Evolutionary conservation across 2,797 vertebrate genomes (phyloP).

Genomic region (Vultur gryphus): DNA sequence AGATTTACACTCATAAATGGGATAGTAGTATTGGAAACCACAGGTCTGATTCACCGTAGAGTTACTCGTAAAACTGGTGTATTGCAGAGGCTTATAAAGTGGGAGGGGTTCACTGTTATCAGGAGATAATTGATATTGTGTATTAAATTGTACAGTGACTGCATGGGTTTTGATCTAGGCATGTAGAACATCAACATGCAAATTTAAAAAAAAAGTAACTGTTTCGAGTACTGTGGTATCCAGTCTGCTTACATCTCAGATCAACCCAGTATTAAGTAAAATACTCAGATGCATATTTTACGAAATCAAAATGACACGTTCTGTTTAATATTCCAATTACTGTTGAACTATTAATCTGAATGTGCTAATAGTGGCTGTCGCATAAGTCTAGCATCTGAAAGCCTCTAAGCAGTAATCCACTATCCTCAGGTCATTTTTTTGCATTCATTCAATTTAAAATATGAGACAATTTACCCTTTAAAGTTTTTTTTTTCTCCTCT

Average conservation of each 20-base stretch:
- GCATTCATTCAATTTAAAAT: conserved; percentile 47
- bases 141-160: neutral
- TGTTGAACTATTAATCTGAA: conserved; percentile 32
- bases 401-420: neutral
- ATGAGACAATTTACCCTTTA: conserved; percentile 31
- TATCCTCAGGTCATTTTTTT: conserved; percentile 26
- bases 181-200: neutral
- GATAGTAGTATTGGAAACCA: neutral
- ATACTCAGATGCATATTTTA: conserved; percentile 28
- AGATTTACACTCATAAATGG: neutral
- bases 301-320: conserved; percentile 17
- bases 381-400: neutral
- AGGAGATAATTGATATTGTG: neutral
- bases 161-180: conserved; percentile 15
- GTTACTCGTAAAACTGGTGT: neutral
- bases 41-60: neutral
- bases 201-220: neutral
- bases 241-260: conserved; percentile 21
- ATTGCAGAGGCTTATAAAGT: neutral
- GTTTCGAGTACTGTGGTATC: neutral
- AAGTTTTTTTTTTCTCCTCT: neutral
- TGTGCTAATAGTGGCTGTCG: neutral
- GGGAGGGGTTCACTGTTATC: neutral
- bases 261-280: neutral
- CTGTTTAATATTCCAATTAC: conserved; percentile 57